These are phyloP conservation scores for Andrena bucephala DNA, from an alignment of 2,888 invertebrate genomes.

Conservation along the genomic window DNA sequence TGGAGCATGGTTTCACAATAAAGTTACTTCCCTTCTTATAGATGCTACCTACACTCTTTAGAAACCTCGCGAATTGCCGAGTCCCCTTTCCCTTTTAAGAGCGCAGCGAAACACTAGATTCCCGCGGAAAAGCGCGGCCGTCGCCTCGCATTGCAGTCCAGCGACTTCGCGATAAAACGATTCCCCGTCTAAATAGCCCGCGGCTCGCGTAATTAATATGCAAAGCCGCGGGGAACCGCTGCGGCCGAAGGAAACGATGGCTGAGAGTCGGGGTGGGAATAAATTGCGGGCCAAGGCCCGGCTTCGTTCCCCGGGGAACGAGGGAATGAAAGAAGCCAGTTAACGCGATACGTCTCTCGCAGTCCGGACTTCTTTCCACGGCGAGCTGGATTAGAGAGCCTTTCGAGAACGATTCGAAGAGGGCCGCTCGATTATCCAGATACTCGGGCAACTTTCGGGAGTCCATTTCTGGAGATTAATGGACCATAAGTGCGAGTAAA, in stretches of 20 bases:
- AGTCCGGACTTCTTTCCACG: slow-evolving; percentile 16
- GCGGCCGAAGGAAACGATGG: slow-evolving; percentile 29
- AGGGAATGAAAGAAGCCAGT: not conserved
- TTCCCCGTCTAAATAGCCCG: slow-evolving; percentile 22
- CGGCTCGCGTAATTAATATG: slow-evolving; percentile 47
- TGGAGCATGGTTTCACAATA: too few species aligned
- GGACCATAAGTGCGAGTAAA: slow-evolving; percentile 9
- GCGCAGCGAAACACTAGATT: not conserved
- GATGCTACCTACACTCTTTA: not conserved
- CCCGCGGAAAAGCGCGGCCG: slow-evolving; percentile 35
- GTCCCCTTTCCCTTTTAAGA: not conserved
- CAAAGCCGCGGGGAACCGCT: slow-evolving; percentile 33
- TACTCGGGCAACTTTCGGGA: not conserved
- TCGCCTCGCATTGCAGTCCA: slow-evolving; percentile 54
- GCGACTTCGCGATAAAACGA: slow-evolving; percentile 35
- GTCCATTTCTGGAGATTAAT: slow-evolving; percentile 12
- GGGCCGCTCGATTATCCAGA: slow-evolving; percentile 1
- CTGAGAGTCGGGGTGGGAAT: slow-evolving; percentile 42
- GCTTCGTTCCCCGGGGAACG: not conserved
- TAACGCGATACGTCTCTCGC: slow-evolving; percentile 16
- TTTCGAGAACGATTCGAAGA: slow-evolving; percentile 2
- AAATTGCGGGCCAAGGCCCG: slow-evolving; percentile 29
- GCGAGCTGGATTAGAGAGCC: not conserved
- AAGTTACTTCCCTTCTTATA: too few species aligned
- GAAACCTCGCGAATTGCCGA: not conserved